Evolutionary conservation across 2,113 vertebrate species (phyloP), one percentile per base, ranked within the genome.

Genomic region (Aegithalos caudatus): DNA sequence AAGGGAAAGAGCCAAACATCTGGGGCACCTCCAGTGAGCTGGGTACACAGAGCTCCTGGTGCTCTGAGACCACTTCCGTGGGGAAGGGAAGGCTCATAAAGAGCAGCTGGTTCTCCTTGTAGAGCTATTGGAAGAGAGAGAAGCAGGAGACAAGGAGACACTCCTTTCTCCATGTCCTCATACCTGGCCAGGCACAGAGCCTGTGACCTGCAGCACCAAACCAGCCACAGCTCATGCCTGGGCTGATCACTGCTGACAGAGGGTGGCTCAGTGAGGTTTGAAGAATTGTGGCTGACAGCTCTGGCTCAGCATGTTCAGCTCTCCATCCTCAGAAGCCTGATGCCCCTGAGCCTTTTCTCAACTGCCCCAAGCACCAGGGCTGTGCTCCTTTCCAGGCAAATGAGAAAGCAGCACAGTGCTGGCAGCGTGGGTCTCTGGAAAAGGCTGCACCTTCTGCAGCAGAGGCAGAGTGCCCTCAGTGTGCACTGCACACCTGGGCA

Each of bases 331-430:
- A 74, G 27, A 67, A 85, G n/a, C 14, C 31, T 1, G 1, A 35
- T 20, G 4, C 40, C 4, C 31, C 10, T 0, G 0, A n/a, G 13
- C 27, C 33, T 89, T 71, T 64, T 40, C 60, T 85, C 0, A 0
- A 51, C 42, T 38, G 22, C 45, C 56, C 58, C 18, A 23, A 50
- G 38, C 33, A 42, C 17, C 17, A 23, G 25, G 11, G 18, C 47
- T 56, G 13, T 44, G 56, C 17, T 51, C 11, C 20, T 86, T 72
- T 38, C 44, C 40, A 50, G 72, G 19, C 20, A 33, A 4, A 2
- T 10, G 38, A 72, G 37, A 64, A 96, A 83, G 42, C 47, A 50
- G 33, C 35, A 47, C 0, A 1, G 54, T 61, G 25, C n/a, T 66
- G 33, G 25, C 40, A 96, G 67, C 0, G 0, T 27, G 37, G 5